Percentiles rank a stretch among this genome's conserved stretches.
Evolutionary conservation across 2,797 vertebrate genomes (phyloP).

Genomic region (Varecia variegata): DNA sequence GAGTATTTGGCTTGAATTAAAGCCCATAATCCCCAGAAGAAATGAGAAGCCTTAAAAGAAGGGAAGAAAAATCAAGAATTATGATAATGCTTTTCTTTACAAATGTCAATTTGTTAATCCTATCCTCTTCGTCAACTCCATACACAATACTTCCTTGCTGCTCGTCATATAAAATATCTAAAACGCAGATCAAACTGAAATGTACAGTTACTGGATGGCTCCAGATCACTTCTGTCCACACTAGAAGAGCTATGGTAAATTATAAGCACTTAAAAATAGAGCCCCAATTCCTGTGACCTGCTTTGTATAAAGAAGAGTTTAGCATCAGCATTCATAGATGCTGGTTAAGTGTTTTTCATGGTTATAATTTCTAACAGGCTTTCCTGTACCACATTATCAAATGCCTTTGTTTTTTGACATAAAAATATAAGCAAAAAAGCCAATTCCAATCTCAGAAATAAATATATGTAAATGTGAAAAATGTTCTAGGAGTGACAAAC

Average conservation of each 20-base stretch:
- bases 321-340: background rate
- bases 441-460: slow-evolving; percentile 9
- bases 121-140: background rate
- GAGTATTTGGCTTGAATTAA: slow-evolving; percentile 96
- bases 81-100: slow-evolving; percentile 16
- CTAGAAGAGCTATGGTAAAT: background rate
- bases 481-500: background rate
- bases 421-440: slow-evolving; percentile 27
- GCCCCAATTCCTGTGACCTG: background rate
- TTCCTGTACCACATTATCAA: background rate
- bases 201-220: background rate
- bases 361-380: background rate
- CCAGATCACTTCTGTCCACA: background rate
- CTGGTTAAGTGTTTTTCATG: background rate
- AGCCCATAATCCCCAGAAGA: slow-evolving; percentile 97
- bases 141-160: background rate
- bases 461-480: background rate
- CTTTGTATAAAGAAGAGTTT: background rate
- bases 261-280: background rate
- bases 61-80: slow-evolving; percentile 39
- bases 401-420: background rate
- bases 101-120: background rate
- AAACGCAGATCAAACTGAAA: background rate
- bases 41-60: slow-evolving; percentile 91
- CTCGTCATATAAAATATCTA: background rate